Base-by-base conservation (phyloP, 2,113 vertebrate species). In the Pelvicachromis taeniatus region DNA sequence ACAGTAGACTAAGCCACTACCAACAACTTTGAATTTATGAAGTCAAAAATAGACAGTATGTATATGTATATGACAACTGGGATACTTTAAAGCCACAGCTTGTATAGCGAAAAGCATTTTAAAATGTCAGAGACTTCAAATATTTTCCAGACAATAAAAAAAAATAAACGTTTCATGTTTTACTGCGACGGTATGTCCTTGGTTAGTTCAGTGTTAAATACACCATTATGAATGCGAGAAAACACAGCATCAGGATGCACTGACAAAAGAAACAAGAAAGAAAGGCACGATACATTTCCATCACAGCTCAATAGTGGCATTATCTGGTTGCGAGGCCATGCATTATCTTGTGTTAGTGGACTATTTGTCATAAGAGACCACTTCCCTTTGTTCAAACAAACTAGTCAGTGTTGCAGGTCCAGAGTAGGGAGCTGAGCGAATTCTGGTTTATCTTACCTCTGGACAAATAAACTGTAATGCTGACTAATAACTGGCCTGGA, bases 381-480 rank as follows among this genome's bases (percentile, higher is more conserved):
- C 96, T 96, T 96, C 80, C 85, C 88, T 95, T 90, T 97, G 96
- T 96, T 97, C 97, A 98, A 97, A 98, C 97, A 99, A 97, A 97
- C 96, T 90, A 94, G 82, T 91, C 95, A 94, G 95, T 88, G 93
- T 93, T 83, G 94, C 95, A 96, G 93, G 89, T 90, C 80, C 92
- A 80, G 93, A 94, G 90, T 94, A 83, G 82, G 82, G 91, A 77
- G 78, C 89, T 95, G 92, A 97, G 95, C 96, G 95, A 89, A 86
- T 96, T 96, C 87, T 90, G 91, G 97, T 98, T 98, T 98, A 98
- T 98, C 97, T 98, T 96, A 97, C 96, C 96, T 96, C 94, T 89
- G 94, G 94, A 96, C 95, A 97, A 98, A 98, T 98, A 98, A 99
- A 97, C 97, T 94, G 94, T 96, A 96, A 96, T 96, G 95, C 96